Conservation (phyloP, 1,140 invertebrate genomes). For the Drosophila guanche region DNA sequence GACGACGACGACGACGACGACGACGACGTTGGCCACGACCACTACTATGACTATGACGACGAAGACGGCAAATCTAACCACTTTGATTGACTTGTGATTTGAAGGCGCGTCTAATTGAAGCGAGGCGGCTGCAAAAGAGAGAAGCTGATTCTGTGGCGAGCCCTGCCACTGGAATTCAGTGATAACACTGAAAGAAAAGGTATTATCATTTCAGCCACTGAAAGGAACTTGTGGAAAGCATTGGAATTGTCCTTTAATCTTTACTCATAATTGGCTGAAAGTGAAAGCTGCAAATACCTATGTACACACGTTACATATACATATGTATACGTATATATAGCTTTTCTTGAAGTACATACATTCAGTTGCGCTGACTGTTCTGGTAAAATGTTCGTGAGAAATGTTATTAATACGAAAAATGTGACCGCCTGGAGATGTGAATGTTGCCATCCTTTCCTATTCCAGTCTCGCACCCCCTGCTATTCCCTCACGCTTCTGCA, state of each 20-base stretch:
- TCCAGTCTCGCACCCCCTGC: slow-evolving; percentile 7
- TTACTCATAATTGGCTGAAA: too few species aligned
- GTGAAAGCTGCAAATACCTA: too few species aligned
- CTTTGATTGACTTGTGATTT: slow-evolving; percentile 81
- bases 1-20: slow-evolving; percentile 32
- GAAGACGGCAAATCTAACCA: slow-evolving; percentile 75
- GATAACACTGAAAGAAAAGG: slow-evolving; percentile 34
- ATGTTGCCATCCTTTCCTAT: slow-evolving; percentile 10
- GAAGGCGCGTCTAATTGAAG: slow-evolving; percentile 80
- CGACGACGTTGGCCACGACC: slow-evolving; percentile 24
- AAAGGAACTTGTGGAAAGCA: too few species aligned
- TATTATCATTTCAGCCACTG: not conserved
- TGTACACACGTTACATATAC: too few species aligned
- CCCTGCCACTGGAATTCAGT: slow-evolving; percentile 18
- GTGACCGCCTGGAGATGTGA: slow-evolving; percentile 55
- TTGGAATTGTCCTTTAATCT: too few species aligned
- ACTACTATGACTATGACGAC: slow-evolving; percentile 27
- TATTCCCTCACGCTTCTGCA: slow-evolving; percentile 27
- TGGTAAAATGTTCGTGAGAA: slow-evolving; percentile 77
- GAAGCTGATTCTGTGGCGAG: slow-evolving; percentile 37
- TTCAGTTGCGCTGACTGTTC: slow-evolving; percentile 51
- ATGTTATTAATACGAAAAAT: slow-evolving; percentile 80
- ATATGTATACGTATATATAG: not conserved
- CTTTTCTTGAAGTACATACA: slow-evolving; percentile 25
- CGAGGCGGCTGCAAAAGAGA: slow-evolving; percentile 49